phyloP scores from a whole-genome alignment of 1,140 invertebrate species.

The Mamestra configurata region DNA sequence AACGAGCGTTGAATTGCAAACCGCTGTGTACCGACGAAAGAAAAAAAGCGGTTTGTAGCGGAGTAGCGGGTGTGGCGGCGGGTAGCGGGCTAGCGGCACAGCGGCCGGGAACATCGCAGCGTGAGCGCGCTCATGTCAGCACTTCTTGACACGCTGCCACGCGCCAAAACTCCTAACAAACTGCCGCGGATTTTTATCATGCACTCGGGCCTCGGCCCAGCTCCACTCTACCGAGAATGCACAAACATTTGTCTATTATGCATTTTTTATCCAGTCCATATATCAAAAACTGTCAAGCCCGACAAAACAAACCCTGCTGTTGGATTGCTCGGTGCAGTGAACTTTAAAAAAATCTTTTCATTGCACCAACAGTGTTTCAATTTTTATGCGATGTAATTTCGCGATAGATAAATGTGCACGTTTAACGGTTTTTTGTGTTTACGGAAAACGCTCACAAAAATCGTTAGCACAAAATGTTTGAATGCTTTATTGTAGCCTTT shows the following conservation, averaged over 20 bases:
- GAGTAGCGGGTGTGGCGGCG: constrained; percentile 49
- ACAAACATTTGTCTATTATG: constrained; percentile 72
- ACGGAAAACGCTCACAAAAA: constrained; percentile 29
- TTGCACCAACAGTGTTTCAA: constrained; percentile 57
- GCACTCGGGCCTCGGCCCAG: constrained; percentile 43
- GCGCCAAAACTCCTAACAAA: constrained; percentile 65
- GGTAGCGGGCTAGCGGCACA: constrained; percentile 7
- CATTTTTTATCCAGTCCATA: constrained; percentile 69
- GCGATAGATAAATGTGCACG: constrained; percentile 34
- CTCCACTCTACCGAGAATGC: constrained; percentile 56
- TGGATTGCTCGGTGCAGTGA: constrained; percentile 68
- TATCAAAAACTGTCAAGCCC: constrained; percentile 70
- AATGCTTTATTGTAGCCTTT: constrained; percentile 4
- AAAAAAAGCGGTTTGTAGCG: constrained; percentile 43
- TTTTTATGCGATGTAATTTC: constrained; percentile 55
- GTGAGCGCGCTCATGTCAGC: constrained; percentile 64
- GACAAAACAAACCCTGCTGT: constrained; percentile 69
- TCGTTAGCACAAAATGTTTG: not conserved
- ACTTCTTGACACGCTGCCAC: constrained; percentile 65
- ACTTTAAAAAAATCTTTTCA: constrained; percentile 68
- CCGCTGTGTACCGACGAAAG: constrained; percentile 58
- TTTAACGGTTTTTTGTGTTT: constrained; percentile 24
- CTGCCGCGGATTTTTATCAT: constrained; percentile 68
- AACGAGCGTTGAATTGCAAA: constrained; percentile 69
- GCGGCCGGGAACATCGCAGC: constrained; percentile 54